Evolutionary conservation across 1,140 invertebrate species (phyloP), one percentile per base, ranked within the genome.

Genomic region (Trachymyrmex septentrionalis): DNA sequence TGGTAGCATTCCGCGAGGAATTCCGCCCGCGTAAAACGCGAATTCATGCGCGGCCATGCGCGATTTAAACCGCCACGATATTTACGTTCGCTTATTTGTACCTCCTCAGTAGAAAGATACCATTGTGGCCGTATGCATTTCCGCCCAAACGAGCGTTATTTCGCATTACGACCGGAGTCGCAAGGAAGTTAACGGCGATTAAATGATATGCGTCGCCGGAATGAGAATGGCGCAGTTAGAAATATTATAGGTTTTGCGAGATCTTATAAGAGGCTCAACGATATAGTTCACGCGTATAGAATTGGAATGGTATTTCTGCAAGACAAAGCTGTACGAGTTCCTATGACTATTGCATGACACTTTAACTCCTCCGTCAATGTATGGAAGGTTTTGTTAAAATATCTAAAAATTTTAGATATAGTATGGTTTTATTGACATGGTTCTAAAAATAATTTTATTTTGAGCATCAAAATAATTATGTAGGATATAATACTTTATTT

Each of bases 1-100:
- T 76, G 71, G 78, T 88, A n/a, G 89, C 86, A 90, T 90, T 88
- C 82, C 63, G 85, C 63, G 87, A 55, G 57, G 44, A 44, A 38
- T 16, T 38, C 53, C 72, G 34, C 44, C 44, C 44, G 38, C 72
- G 75, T 85, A 72, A 87, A 92, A 85, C 55, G 73, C 81, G 69
- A 87, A 90, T 89, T 88, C 87, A 21, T 66, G 48, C 50, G 53
- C 84, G 57, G 50, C 71, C 76, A 61, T 48, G 78, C 69, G 81
- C 59, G 55, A 86, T 90, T 91, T 87, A 86, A 90, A 53, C 59
- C 63, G 69, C 69, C 66, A 38, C 50, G 10, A 21, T 76, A 55
- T 72, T 88, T 87, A 57, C 77, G 19, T 75, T 34, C 69, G 59
- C 77, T 84, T 71, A 73, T 85, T 86, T 81, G 71, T 75, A 82